phyloP scores from a whole-genome alignment of 2,113 vertebrate species.

The Microtus montanus region DNA sequence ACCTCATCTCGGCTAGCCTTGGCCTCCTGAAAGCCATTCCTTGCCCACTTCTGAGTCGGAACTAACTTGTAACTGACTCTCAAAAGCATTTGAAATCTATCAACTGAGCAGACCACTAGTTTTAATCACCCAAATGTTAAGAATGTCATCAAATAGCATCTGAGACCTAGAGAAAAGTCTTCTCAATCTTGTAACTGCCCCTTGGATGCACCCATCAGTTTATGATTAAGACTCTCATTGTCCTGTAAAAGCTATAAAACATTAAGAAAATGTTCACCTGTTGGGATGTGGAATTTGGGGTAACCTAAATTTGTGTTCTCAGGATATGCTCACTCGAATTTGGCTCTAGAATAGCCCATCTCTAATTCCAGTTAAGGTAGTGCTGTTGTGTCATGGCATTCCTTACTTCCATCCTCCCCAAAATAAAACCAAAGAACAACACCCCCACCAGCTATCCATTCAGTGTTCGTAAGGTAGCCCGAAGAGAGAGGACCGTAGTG shows the following conservation, averaged over 20 bases:
- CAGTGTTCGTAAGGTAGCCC: not conserved
- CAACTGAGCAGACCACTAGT: not conserved
- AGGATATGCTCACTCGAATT: not conserved
- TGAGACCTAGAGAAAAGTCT: not conserved
- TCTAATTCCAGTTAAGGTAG: not conserved
- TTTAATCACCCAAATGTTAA: not conserved
- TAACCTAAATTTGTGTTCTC: not conserved
- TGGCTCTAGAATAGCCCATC: not conserved
- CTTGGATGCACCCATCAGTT: not conserved
- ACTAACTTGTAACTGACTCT: too few species aligned
- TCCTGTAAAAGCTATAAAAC: not conserved
- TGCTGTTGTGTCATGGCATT: not conserved
- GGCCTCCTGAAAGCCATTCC: not conserved
- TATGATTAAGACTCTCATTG: not conserved
- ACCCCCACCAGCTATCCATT: not conserved
- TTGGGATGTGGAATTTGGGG: not conserved
- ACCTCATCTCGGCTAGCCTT: not conserved
- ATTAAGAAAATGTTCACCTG: not conserved
- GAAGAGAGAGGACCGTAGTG: not conserved
- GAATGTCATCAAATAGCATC: not conserved
- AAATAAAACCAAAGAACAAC: not conserved
- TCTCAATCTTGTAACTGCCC: not conserved
- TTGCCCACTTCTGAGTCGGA: not conserved
- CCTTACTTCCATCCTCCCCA: accelerated
- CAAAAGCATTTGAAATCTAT: not conserved